Evolutionary conservation across 2,113 vertebrate genomes (phyloP).

Genomic region (Psittacula cyanocephala): DNA sequence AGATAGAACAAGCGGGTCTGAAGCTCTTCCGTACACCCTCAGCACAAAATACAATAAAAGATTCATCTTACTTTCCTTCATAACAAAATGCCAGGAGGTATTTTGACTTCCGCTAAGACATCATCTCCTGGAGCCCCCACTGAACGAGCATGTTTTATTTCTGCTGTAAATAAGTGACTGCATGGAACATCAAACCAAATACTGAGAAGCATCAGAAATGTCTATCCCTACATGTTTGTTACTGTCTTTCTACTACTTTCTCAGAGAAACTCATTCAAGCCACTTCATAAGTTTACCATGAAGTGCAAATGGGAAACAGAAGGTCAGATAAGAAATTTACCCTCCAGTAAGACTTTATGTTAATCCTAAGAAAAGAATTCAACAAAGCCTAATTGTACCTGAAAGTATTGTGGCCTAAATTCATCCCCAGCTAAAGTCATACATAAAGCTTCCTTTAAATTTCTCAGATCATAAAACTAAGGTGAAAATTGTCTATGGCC

Average conservation of each 20-base stretch:
- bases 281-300: neutral
- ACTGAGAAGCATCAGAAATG: neutral
- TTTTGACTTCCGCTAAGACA: neutral
- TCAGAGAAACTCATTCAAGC: neutral
- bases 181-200: neutral
- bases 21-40: neutral
- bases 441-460: neutral
- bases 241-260: neutral
- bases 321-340: neutral
- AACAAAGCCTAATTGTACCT: neutral
- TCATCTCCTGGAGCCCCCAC: neutral
- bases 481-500: neutral
- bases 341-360: neutral
- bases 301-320: neutral
- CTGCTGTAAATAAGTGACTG: neutral
- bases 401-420: neutral
- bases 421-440: neutral
- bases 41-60: neutral
- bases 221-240: neutral
- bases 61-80: neutral
- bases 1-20: neutral
- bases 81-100: neutral
- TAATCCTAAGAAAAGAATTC: neutral
- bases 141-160: neutral
- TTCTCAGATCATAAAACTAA: neutral